Conservation (phyloP, 2,797 vertebrate species). For the Sciurus vulgaris region DNA sequence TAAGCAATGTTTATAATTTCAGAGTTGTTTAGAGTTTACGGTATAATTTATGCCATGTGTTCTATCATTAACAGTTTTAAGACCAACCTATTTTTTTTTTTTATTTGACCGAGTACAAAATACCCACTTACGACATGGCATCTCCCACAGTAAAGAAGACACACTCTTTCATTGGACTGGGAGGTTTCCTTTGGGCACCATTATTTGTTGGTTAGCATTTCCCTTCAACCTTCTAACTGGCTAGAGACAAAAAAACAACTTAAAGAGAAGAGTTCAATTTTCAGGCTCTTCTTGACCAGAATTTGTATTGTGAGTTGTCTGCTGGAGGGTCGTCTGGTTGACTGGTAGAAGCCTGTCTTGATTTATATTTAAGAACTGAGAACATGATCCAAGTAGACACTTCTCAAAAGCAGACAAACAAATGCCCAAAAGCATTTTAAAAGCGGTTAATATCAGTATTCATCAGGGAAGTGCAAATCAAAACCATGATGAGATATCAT, state of each 20-base stretch:
- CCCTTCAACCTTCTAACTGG: constrained; percentile 57
- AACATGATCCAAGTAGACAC: background rate
- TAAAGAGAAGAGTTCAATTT: constrained; percentile 47
- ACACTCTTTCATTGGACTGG: constrained; percentile 76
- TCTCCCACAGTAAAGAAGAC: constrained; percentile 62
- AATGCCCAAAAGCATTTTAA: background rate
- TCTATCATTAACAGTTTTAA: constrained; percentile 84
- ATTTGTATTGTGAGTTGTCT: background rate
- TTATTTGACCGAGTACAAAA: constrained; percentile 70
- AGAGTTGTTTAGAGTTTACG: constrained; percentile 80
- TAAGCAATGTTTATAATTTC: constrained; percentile 85
- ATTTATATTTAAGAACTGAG: background rate
- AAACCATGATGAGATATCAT: background rate
- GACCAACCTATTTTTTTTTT: constrained; percentile 69
- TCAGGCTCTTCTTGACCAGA: constrained; percentile 53
- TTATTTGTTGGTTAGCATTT: constrained; percentile 54
- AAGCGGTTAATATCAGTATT: background rate
- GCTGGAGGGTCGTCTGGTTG: background rate
- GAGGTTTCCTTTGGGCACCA: constrained; percentile 58
- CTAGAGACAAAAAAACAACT: constrained; percentile 60
- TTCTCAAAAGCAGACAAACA: background rate
- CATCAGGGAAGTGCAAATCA: background rate
- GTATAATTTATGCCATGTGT: constrained; percentile 84
- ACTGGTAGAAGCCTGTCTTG: background rate
- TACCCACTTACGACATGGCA: constrained; percentile 61